Evolutionary conservation across 2,113 vertebrate genomes (phyloP), one percentile per base, ranked within the genome.

Genomic region (Tetrao urogallus): DNA sequence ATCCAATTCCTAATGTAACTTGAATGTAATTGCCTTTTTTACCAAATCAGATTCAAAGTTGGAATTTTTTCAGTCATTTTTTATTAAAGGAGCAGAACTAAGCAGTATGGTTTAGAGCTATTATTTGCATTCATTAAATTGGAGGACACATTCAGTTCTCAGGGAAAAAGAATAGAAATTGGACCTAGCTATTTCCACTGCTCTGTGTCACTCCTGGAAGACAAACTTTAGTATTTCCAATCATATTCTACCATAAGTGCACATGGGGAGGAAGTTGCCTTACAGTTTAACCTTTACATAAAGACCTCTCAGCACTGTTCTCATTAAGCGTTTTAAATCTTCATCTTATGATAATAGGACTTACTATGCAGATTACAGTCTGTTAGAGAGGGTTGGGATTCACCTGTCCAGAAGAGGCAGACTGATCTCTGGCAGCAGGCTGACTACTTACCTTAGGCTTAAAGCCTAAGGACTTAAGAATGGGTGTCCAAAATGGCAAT

Each of bases 11-110:
- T 89, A 75, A 64, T 81, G 73, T 87, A 84, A 92, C 70, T 82
- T 73, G 70, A 89, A 84, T 75, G 77, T 90, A 96, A 95, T 94
- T 92, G 81, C 48, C 48, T 95, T 58, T 90, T 96, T 88, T 95
- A 92, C 52, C 61, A 89, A 79, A 73, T 18, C 27, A 90, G 80
- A 86, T 74, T 81, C 38, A 81, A 89, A 95, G 48, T 67, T 60
- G 47, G 48, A 38, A 42, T 66, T 92, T 83, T 61, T 88, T 75
- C 15, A 78, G 71, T 9, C 81, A 52, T 72, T 84, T 82, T 80
- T 89, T 89, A 70, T 40, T 92, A 43, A 36, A 36, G 76, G 17
- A 86, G 43, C 32, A 72, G 43, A 65, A 70, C 1, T 10, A 93
- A 54, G 78, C 27, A 48, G 45, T 48, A 61, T 34, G 10, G 36